A percentile compares a stretch with the other conserved stretches of the same genome.
phyloP scores from a whole-genome alignment of 2,797 vertebrate species.

The Hemibagrus guttatus region DNA sequence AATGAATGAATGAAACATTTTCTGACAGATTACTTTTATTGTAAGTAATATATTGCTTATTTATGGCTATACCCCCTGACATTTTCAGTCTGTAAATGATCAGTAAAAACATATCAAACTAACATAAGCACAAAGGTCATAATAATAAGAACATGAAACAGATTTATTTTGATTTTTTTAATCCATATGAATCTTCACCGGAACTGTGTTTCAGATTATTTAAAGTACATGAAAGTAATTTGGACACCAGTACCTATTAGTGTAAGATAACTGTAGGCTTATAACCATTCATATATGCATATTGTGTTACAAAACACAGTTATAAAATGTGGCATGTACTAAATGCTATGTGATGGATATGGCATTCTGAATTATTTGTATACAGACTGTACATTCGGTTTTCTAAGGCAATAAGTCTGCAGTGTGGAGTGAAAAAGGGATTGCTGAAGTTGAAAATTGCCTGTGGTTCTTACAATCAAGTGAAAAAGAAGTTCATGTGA shows the following conservation, averaged over 20 bases:
- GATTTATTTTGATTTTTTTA: not conserved
- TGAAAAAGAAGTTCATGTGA: conserved; percentile 2
- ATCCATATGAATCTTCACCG: not conserved
- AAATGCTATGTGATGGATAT: not conserved
- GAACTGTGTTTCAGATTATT: not conserved
- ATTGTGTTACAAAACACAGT: not conserved
- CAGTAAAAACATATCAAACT: not conserved
- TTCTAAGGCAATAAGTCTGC: no score
- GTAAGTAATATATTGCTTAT: not conserved
- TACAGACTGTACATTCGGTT: not conserved
- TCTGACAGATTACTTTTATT: not conserved
- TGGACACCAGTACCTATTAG: not conserved
- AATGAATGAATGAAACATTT: not conserved
- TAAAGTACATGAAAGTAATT: not conserved
- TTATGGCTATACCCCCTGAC: not conserved
- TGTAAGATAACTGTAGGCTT: not conserved
- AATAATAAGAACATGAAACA: not conserved
- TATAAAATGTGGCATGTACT: not conserved
- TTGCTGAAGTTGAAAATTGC: not conserved
- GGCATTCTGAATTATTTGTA: not conserved
- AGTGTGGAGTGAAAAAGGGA: not conserved
- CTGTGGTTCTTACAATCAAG: conserved; percentile 4
- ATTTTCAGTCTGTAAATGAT: not conserved
- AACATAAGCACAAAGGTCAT: not conserved
- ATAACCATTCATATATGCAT: not conserved